Base-by-base conservation (phyloP, 35 echinoderm and acorn worm genomes). In the Heliocidaris tuberculata region DNA sequence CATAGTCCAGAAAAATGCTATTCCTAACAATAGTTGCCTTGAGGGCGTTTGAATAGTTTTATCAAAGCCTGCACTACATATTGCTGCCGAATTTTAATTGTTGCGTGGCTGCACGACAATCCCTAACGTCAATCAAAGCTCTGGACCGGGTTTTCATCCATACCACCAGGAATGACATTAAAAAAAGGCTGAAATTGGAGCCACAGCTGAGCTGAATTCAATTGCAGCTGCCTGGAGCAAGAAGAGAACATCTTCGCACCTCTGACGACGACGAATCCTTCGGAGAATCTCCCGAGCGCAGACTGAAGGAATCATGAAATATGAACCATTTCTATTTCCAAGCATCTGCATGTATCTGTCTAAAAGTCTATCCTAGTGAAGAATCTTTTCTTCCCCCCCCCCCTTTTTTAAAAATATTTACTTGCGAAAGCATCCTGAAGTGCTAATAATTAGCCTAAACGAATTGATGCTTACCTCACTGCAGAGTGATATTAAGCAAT, bases 31-130 rank as follows among this genome's bases (percentile, higher is more conserved):
- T n/a, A 78, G 65, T 78, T 78, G 65, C 65, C 65, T n/a, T 1
- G 27, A n/a, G 65, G 65, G 65, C 7, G 65, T 78, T 78, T 78
- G 65, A 78, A 78, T 78, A 78, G 21, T 78, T 78, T 78, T 24
- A 27, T 78, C 65, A 2, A 24, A 78, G 17, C 65, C 65, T 78
- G 65, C 65, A 78, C 65, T 78, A 78, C 65, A 78, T 78, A 78
- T 78, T 19, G 65, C 65, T 27, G 27, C 65, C 65, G 17, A 78
- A 78, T 78, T 78, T 78, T 78, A 78, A 78, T 78, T 78, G 65
- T 78, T 78, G 65, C 65, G 65, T 78, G 65, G 65, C 65, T 78
- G 65, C 65, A 78, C 65, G 21, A 78, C 65, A 78, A 78, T 78
- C 65, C 65, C 7, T n/a, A 7, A 78, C 65, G 65, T 78, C 65